Conservation (phyloP, 2,797 vertebrate species). For the Clarias fuscus region DNA sequence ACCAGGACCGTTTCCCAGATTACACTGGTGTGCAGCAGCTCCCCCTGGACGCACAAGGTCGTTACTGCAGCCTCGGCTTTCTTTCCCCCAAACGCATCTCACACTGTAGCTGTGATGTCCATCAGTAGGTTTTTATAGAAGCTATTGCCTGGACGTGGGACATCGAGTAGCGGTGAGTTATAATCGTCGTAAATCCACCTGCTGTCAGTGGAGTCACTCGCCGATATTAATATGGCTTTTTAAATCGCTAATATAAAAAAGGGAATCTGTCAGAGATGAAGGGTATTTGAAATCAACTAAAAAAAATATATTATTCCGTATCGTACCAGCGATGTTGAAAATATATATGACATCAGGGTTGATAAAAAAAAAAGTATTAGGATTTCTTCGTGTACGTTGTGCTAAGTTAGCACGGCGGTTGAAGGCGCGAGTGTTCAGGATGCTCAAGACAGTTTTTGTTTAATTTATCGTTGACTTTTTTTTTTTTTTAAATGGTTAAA, state of each 20-base stretch:
- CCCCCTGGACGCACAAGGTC: conserved; percentile 69
- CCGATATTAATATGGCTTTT: conserved; percentile 39
- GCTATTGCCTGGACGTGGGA: conserved; percentile 32
- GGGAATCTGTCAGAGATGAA: conserved; percentile 36
- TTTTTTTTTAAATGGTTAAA: too few relatives aligned
- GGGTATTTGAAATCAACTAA: conserved; percentile 8
- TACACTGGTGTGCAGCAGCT: conserved; percentile 68
- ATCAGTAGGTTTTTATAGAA: conserved; percentile 47
- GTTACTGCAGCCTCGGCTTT: conserved; percentile 63
- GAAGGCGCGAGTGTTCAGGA: neutral
- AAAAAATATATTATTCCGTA: neutral
- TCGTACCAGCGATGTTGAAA: neutral
- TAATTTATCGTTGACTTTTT: too few relatives aligned
- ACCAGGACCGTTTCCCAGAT: conserved; percentile 39
- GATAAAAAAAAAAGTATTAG: neutral
- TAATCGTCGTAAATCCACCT: conserved; percentile 47
- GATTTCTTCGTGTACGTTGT: neutral
- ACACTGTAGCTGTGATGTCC: conserved; percentile 42
- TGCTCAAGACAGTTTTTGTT: too few relatives aligned
- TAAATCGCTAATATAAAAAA: conserved; percentile 34
- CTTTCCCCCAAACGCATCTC: conserved; percentile 38
- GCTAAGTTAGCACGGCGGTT: neutral
- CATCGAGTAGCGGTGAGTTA: conserved; percentile 36
- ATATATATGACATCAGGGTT: neutral
- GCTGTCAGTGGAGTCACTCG: conserved; percentile 44